phyloP scores from a whole-genome alignment of 2,113 vertebrate genomes.

The Podarcis muralis region DNA sequence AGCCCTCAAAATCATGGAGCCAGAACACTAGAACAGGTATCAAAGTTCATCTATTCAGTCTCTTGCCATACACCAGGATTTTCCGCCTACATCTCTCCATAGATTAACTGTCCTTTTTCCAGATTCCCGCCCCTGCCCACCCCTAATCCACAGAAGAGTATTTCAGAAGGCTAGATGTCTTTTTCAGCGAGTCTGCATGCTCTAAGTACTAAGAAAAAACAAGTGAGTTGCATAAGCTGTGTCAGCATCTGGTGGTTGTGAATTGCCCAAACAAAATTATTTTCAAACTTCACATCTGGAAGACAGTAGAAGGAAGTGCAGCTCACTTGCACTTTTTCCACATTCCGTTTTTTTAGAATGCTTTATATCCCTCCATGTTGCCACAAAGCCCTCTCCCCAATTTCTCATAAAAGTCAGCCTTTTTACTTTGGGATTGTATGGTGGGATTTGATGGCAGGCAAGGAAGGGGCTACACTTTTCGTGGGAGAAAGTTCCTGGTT shows the following conservation, averaged over 20 bases:
- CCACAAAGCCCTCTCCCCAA: constrained; percentile 1
- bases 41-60: not conserved
- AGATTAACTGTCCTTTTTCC: not conserved
- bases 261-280: not conserved
- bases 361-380: not conserved
- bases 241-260: not conserved
- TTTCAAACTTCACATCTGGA: not conserved
- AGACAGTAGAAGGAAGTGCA: not conserved
- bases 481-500: constrained; percentile 74
- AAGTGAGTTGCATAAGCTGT: not conserved
- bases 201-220: not conserved
- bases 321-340: not conserved
- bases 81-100: not conserved
- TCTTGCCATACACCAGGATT: not conserved
- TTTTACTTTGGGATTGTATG: constrained; percentile 85
- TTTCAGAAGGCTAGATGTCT: not conserved
- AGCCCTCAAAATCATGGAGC: not conserved
- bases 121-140: not conserved
- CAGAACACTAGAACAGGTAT: not conserved
- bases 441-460: constrained; percentile 75
- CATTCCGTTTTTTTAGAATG: not conserved
- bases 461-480: constrained; percentile 64
- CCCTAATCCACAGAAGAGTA: not conserved
- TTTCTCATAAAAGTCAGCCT: not conserved
- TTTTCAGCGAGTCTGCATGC: not conserved